These are phyloP conservation scores for Eulemur albifrons DNA, from an alignment of 2,797 vertebrate genomes.

Conservation along the genomic window DNA sequence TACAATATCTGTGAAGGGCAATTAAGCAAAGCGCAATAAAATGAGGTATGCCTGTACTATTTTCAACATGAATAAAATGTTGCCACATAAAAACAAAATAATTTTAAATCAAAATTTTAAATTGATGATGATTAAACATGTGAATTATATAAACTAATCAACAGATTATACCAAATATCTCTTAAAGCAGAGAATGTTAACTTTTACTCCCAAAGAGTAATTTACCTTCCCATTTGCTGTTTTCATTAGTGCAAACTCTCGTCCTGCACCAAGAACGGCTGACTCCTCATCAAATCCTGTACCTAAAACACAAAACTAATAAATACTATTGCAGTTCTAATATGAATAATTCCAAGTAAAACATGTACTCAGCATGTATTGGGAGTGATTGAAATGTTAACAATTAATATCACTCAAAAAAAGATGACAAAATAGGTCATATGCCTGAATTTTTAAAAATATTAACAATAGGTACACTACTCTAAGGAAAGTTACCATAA, in stretches of 20 bases:
- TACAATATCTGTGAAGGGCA: background rate
- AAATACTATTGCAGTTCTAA: slow-evolving; percentile 16
- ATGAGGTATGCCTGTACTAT: background rate
- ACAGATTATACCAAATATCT: background rate
- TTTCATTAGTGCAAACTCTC: slow-evolving; percentile 99
- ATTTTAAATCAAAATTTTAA: slow-evolving; percentile 21
- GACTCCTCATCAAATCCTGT: slow-evolving; percentile 99
- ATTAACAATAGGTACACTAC: background rate
- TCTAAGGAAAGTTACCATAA: background rate
- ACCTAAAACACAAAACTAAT: slow-evolving; percentile 80
- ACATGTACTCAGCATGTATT: background rate
- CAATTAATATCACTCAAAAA: background rate
- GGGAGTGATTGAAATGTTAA: background rate
- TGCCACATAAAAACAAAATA: background rate
- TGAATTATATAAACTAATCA: slow-evolving; percentile 13
- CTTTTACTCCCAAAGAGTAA: background rate
- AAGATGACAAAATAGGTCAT: background rate
- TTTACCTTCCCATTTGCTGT: slow-evolving; percentile 97
- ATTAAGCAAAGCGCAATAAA: background rate
- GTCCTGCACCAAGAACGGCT: slow-evolving; percentile 95
- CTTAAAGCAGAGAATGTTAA: slow-evolving; percentile 1
- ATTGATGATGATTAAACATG: background rate
- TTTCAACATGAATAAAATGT: slow-evolving; percentile 28
- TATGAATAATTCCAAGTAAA: background rate
- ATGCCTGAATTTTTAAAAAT: background rate